Evolutionary conservation across 2,113 vertebrate genomes (phyloP).

Genomic region (Pleuronectes platessa): DNA sequence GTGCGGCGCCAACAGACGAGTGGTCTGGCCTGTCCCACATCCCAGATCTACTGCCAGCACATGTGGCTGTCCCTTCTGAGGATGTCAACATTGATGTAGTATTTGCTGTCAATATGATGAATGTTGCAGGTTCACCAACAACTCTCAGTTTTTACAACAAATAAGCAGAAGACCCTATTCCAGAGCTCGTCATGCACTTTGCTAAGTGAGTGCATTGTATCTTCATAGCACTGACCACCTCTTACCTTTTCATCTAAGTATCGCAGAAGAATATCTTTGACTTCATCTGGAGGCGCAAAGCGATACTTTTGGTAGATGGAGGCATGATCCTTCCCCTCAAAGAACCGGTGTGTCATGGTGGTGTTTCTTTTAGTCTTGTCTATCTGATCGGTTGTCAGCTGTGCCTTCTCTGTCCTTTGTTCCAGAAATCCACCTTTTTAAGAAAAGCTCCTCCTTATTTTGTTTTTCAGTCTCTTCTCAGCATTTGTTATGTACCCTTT

Average conservation of each 20-base stretch:
- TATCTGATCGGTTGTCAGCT: background rate
- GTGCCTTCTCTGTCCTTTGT: background rate
- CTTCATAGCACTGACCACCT: background rate
- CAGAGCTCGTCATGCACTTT: no score
- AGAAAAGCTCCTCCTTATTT: background rate
- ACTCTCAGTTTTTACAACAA: background rate
- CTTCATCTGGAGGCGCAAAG: constrained; percentile 73
- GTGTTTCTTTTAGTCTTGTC: background rate
- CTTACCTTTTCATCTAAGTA: constrained; percentile 84
- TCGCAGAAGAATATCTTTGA: constrained; percentile 76
- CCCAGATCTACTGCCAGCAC: constrained; percentile 81
- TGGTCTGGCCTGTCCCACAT: constrained; percentile 81
- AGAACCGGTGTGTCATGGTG: constrained; percentile 81
- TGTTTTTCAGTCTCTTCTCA: constrained; percentile 4
- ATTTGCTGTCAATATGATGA: background rate
- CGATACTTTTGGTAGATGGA: constrained; percentile 85
- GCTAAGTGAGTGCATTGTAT: background rate
- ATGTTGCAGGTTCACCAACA: background rate
- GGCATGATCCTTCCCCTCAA: constrained; percentile 83
- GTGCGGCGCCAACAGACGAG: constrained; percentile 67
- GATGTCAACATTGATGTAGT: background rate
- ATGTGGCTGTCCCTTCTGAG: constrained; percentile 74
- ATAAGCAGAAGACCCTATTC: no score
- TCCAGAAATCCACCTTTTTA: background rate
- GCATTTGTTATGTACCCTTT: background rate